A percentile compares a stretch with the other conserved stretches of the same genome.
Evolutionary conservation across 1,140 invertebrate genomes (phyloP).

Genomic region (Caenorhabditis briggsae): DNA sequence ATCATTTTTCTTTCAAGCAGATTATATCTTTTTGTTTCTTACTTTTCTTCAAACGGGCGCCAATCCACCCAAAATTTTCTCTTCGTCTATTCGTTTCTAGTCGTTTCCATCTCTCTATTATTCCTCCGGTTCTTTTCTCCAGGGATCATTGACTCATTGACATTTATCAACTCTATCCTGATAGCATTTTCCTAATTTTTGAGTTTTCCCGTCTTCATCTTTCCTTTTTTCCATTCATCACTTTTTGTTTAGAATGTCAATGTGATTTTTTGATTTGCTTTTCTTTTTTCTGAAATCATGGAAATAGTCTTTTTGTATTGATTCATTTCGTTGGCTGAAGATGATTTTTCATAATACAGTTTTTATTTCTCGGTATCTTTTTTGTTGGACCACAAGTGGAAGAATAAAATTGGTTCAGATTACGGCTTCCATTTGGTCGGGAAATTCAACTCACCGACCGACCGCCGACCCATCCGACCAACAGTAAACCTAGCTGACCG

Average conservation of each 20-base stretch:
- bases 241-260: constrained; percentile 23
- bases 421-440: no score
- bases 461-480: no score
- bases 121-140: constrained; percentile 3
- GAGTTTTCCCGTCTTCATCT: background rate
- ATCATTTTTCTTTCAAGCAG: background rate
- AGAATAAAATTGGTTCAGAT: no score
- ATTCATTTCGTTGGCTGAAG: background rate
- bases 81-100: background rate
- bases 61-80: background rate
- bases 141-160: background rate
- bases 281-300: background rate
- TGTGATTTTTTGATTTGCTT: constrained; percentile 11
- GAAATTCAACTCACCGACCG: no score
- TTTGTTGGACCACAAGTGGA: no score
- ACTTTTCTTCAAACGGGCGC: background rate
- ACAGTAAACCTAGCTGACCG: no score
- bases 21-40: no score
- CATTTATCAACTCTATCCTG: background rate
- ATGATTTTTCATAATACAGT: background rate
- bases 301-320: background rate
- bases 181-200: background rate
- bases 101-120: background rate
- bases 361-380: background rate
- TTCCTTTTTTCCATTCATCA: background rate